Conservation (phyloP, 2,888 invertebrate genomes). For the Rotaria sp. region DNA sequence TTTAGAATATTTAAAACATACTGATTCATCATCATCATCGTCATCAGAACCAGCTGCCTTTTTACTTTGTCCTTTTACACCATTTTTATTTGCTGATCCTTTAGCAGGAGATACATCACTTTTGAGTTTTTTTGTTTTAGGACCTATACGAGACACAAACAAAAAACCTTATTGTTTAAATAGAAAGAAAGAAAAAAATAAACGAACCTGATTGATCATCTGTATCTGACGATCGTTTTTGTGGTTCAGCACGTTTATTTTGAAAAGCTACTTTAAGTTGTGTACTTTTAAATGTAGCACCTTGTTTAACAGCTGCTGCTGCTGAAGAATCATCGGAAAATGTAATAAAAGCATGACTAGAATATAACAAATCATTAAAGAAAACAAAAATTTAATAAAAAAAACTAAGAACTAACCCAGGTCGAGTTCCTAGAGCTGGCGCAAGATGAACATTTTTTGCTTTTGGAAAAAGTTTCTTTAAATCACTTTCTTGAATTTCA, state of each 20-base stretch:
- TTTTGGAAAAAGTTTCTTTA: constrained; percentile 8
- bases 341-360: not conserved
- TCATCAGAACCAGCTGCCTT: not conserved
- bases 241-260: constrained; percentile 23
- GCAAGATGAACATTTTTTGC: not conserved
- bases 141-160: not conserved
- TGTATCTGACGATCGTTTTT: not conserved
- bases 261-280: not conserved
- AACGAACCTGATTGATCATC: not conserved
- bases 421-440: not conserved
- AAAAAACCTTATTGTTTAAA: not conserved
- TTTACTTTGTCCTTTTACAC: not conserved
- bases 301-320: constrained; percentile 28
- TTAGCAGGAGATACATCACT: not conserved
- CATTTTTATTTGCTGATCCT: not conserved
- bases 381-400: not conserved
- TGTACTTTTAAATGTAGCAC: constrained; percentile 2
- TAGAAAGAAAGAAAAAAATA: not conserved
- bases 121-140: not conserved
- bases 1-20: not conserved
- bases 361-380: not conserved
- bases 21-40: not conserved
- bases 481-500: constrained; percentile 21
- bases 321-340: constrained; percentile 1
- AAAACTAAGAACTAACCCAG: not conserved